phyloP scores from a whole-genome alignment of 1,140 invertebrate genomes.

The Ceratina japonica region DNA sequence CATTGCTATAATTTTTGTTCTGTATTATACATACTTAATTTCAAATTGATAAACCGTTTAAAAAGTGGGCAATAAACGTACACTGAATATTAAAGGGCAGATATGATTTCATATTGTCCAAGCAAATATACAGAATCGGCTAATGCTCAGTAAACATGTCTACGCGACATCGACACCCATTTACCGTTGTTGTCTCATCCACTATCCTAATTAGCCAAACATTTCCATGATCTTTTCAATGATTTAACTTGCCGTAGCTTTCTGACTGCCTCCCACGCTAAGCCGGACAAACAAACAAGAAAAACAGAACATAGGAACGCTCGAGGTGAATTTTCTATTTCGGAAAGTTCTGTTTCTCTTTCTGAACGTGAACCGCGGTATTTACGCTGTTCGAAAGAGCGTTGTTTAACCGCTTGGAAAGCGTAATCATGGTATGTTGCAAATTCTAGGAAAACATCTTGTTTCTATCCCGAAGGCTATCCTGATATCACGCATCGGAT shows the following conservation, averaged over 20 bases:
- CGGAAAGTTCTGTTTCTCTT: background rate
- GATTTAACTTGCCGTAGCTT: no score
- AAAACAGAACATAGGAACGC: background rate
- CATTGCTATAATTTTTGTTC: no score
- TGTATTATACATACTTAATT: no score
- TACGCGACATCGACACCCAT: background rate
- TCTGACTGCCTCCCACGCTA: no score
- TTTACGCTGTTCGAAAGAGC: background rate
- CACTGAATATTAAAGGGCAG: no score
- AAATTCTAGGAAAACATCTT: constrained; percentile 15
- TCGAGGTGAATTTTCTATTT: background rate
- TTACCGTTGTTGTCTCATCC: background rate
- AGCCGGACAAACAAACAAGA: background rate
- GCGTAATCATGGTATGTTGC: background rate
- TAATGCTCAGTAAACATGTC: background rate
- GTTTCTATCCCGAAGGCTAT: background rate
- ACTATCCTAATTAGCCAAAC: background rate
- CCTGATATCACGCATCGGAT: background rate
- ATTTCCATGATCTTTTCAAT: background rate
- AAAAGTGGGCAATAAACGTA: background rate
- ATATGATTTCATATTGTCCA: background rate
- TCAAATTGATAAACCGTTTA: background rate
- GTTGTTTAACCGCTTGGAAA: background rate
- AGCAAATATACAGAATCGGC: background rate
- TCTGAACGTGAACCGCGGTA: no score